Evolutionary conservation across 2,797 vertebrate species (phyloP).

Genomic region (Chaunax sp.): DNA sequence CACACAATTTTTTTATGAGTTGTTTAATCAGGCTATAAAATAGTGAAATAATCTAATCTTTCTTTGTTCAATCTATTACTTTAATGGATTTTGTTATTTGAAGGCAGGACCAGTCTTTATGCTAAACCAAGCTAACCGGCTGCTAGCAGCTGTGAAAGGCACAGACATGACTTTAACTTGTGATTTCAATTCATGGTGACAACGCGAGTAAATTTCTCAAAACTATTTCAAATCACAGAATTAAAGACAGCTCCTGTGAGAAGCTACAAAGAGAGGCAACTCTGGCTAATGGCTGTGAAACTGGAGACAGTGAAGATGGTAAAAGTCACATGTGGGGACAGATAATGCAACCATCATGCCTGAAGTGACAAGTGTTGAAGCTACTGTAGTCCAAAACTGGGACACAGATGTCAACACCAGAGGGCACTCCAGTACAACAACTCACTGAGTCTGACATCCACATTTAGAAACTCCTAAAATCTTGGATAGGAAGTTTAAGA

Average conservation of each 20-base stretch:
- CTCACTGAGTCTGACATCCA: neutral
- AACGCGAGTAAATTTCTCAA: no score
- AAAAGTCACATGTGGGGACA: neutral
- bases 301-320: neutral
- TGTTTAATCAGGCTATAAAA: no score
- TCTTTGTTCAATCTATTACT: no score
- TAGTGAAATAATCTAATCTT: no score
- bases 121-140: neutral
- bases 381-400: neutral
- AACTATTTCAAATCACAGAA: no score
- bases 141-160: neutral
- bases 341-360: neutral
- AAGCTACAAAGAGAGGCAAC: neutral
- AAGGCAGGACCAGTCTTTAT: neutral
- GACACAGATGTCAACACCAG: constrained; percentile 63
- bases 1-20: no score
- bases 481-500: constrained; percentile 51
- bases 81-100: neutral
- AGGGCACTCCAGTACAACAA: constrained; percentile 66
- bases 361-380: neutral
- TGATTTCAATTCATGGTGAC: no score
- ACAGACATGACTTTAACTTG: neutral
- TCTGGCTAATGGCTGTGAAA: no score
- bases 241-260: neutral
- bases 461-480: neutral